Conservation (phyloP, 1,140 invertebrate genomes). For the Trichomalopsis sarcophagae region DNA sequence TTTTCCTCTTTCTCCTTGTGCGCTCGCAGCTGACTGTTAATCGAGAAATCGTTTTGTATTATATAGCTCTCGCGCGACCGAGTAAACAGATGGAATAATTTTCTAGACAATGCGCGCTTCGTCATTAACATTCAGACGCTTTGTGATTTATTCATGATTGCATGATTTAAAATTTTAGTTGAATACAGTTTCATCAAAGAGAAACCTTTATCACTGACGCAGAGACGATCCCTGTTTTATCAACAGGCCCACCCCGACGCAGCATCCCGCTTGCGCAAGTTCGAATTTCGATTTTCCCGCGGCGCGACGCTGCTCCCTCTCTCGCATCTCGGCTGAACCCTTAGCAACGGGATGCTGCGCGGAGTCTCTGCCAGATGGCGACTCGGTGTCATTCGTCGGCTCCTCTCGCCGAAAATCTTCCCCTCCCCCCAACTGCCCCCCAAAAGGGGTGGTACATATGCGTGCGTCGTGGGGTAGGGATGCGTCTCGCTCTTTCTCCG, state of each 20-base stretch:
- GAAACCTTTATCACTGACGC: background rate
- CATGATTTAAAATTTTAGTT: no score
- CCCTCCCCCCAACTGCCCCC: background rate
- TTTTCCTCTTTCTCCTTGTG: background rate
- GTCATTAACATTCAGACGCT: background rate
- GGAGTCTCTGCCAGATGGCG: constrained; percentile 43
- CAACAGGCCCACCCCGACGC: background rate
- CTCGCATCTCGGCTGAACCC: constrained; percentile 40
- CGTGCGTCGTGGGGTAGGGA: constrained; percentile 30
- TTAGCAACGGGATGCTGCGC: constrained; percentile 47
- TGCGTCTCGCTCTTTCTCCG: background rate
- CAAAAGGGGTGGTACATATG: constrained; percentile 7
- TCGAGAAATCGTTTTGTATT: background rate
- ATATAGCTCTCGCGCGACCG: background rate
- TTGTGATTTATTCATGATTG: background rate
- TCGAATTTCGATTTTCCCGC: constrained; percentile 47
- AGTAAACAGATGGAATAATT: background rate
- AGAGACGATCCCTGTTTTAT: background rate
- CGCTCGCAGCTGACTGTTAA: background rate
- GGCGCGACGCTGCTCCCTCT: constrained; percentile 42
- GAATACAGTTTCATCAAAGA: no score
- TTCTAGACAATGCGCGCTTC: background rate
- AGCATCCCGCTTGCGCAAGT: background rate
- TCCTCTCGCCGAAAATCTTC: background rate
- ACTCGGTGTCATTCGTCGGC: constrained; percentile 34